A percentile compares a stretch with the other conserved stretches of the same genome.
Conservation (phyloP, 2,888 invertebrate species). For the Xestia rhomboidea region DNA sequence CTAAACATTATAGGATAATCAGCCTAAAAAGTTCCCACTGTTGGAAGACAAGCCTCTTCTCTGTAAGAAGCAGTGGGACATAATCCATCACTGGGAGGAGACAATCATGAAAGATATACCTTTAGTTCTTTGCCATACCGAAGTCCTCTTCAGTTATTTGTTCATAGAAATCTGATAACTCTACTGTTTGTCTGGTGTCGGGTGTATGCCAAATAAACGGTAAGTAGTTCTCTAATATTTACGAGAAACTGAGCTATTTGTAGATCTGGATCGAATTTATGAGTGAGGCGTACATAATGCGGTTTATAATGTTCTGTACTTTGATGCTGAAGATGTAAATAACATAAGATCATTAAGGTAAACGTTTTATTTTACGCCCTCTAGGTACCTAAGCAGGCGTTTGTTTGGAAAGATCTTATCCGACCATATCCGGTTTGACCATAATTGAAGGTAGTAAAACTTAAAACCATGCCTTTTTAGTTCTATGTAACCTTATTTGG, state of each 20-base stretch:
- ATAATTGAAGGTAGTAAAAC: constrained; percentile 30
- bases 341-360: not conserved
- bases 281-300: constrained; percentile 29
- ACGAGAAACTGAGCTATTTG: constrained; percentile 56
- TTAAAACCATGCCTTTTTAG: constrained; percentile 40
- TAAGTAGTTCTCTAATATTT: constrained; percentile 48
- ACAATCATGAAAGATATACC: not conserved
- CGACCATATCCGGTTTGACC: constrained; percentile 45
- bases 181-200: constrained; percentile 49
- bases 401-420: constrained; percentile 44
- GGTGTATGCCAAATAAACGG: constrained; percentile 48
- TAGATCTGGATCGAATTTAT: constrained; percentile 51
- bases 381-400: not conserved
- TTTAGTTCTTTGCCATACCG: constrained; percentile 21
- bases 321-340: constrained; percentile 7
- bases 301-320: constrained; percentile 12
- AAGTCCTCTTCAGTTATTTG: constrained; percentile 15
- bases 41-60: not conserved
- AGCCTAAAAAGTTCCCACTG: not conserved
- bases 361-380: constrained; percentile 13
- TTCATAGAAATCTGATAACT: constrained; percentile 51
- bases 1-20: not conserved
- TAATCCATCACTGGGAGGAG: not conserved
- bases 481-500: constrained; percentile 28
- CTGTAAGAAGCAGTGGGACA: not conserved